Conservation (phyloP, 2,797 vertebrate genomes). For the Setipinna tenuifilis region DNA sequence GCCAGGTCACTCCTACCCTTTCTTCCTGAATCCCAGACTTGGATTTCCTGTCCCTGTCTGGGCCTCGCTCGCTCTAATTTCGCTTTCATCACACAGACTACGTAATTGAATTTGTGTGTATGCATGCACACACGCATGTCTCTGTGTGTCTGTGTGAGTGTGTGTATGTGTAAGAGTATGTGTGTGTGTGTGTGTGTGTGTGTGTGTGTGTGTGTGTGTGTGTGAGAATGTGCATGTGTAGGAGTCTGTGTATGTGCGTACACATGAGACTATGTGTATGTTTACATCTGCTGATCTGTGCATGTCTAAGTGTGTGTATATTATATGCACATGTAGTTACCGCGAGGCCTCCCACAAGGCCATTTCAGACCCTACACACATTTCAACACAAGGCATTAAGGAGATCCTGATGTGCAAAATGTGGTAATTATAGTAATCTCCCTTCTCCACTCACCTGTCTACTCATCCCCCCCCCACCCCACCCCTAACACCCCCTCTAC, state of each 20-base stretch:
- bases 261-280: background rate
- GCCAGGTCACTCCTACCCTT: background rate
- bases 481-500: background rate
- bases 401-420: background rate
- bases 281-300: background rate
- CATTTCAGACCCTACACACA: background rate
- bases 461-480: background rate
- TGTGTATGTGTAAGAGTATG: background rate
- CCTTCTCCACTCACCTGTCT: background rate
- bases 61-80: background rate
- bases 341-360: background rate
- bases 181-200: background rate
- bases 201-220: too few relatives aligned
- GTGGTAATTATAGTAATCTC: slow-evolving; percentile 3
- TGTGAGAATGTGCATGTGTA: too few relatives aligned
- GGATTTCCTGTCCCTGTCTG: slow-evolving; percentile 5
- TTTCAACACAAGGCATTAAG: background rate
- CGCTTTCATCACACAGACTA: background rate
- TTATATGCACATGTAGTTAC: background rate
- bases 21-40: background rate
- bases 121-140: background rate
- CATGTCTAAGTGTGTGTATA: background rate
- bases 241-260: background rate
- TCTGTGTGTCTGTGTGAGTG: background rate
- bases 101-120: background rate